Percentiles rank a stretch among this genome's conserved stretches.
These are phyloP conservation scores for Electrophaes corylata DNA, from an alignment of 2,888 invertebrate genomes.

Conservation along the genomic window DNA sequence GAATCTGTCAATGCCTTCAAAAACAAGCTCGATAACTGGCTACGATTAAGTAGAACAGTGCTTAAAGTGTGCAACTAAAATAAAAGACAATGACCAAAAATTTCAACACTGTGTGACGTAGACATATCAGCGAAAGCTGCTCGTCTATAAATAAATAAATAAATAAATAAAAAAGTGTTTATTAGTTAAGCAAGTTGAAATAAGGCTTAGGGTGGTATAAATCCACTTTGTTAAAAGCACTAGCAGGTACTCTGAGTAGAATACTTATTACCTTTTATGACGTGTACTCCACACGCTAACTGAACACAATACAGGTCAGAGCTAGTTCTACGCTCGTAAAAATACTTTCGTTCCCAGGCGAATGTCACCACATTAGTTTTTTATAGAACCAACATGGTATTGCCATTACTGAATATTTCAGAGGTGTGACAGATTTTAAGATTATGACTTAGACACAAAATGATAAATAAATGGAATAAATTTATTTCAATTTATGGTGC, in stretches of 20 bases:
- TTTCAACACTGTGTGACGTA: too few relatives aligned
- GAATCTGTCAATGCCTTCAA: too few relatives aligned
- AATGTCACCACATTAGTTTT: conserved; percentile 33
- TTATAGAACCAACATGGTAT: conserved; percentile 28
- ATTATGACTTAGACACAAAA: background rate
- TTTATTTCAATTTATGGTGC: too few relatives aligned
- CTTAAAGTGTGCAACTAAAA: too few relatives aligned
- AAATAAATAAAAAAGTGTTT: too few relatives aligned
- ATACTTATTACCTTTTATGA: conserved; percentile 38
- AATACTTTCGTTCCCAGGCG: conserved; percentile 40
- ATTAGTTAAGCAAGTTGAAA: background rate
- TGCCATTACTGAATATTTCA: conserved; percentile 13
- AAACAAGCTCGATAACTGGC: too few relatives aligned
- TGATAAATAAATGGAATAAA: too few relatives aligned
- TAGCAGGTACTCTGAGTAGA: conserved; percentile 4
- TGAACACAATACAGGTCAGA: conserved; percentile 26
- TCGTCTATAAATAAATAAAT: too few relatives aligned
- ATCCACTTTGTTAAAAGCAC: background rate
- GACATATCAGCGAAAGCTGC: too few relatives aligned
- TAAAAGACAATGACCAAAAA: too few relatives aligned
- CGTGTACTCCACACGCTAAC: conserved; percentile 31
- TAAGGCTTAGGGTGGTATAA: background rate
- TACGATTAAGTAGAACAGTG: too few relatives aligned
- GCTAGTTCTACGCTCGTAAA: conserved; percentile 41
- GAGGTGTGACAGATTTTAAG: conserved; percentile 16